Evolutionary conservation across 2,113 vertebrate species (phyloP), one percentile per base, ranked within the genome.

Genomic region (Ctenodactylus gundi): DNA sequence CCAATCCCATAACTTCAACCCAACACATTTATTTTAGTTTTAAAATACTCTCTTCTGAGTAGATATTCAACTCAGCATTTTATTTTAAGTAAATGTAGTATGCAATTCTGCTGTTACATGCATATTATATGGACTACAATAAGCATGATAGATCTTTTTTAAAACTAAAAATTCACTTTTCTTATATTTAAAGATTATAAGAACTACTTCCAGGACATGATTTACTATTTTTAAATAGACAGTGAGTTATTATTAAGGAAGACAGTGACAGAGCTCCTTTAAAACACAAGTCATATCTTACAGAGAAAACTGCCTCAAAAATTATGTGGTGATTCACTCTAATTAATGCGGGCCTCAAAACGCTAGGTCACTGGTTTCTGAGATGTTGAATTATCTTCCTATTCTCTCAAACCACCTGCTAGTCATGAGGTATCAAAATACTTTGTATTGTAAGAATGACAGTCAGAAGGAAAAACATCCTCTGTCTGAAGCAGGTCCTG

Each of bases 361-460:
- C 51, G 36, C 89, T 91, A 77, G 70, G 65, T 70, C 86, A 87
- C 36, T 51, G 73, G 57, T 46, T 96, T 96, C 91, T 94, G 85
- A 92, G 85, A 90, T 17, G 5, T 29, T 25, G 29, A 85, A 85
- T 96, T 94, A 93, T 92, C 91, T 60, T 95, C 49, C 39, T 90
- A 51, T 85, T 90, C 92, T 53, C 90, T 93, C 49, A 77, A 94
- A 77, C 75, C 77, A 94, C 94, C 58, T 96, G 78, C 93, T 94
- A 90, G 36, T 94, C 89, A 93, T 73, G 21, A 97, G 70, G 91
- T 86, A 93, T 64, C 85, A 95, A 94, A 96, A 90, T 88, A 88
- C 81, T 90, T 41, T 65, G 34, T 67, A 89, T 85, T 62, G 27
- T 72, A 93, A 93, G 68, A 89, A 88, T 90, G 90, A 91, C 53